Conservation (phyloP, 2,113 vertebrate genomes). For the Trogon surrucura region DNA sequence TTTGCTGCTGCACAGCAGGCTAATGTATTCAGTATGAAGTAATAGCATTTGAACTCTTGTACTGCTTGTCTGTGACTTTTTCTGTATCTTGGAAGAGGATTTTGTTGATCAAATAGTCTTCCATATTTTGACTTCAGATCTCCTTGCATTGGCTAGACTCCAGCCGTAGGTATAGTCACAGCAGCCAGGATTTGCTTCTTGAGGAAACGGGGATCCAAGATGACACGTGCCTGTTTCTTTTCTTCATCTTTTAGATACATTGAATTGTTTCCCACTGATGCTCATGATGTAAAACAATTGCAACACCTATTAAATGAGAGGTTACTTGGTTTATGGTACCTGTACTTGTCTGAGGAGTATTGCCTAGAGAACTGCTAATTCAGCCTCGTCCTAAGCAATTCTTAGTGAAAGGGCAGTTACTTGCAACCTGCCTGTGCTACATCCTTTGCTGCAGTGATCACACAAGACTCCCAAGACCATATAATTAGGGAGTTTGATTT, state of each 20-base stretch:
- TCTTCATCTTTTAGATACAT: neutral
- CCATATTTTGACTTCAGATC: neutral
- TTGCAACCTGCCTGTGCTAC: neutral
- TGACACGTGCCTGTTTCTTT: neutral
- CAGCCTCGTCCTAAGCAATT: neutral
- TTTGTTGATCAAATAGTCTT: neutral
- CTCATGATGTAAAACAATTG: neutral
- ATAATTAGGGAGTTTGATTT: neutral
- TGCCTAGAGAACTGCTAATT: neutral
- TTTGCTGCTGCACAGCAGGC: neutral
- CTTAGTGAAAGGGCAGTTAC: neutral
- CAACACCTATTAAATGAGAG: neutral
- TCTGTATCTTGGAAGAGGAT: neutral
- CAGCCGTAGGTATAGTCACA: neutral
- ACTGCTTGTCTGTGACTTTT: neutral
- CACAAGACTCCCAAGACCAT: neutral
- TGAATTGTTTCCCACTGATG: neutral
- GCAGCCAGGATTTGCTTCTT: neutral
- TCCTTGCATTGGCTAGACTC: neutral
- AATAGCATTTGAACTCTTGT: neutral
- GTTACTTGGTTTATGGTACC: neutral
- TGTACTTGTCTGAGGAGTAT: neutral
- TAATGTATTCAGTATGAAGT: neutral
- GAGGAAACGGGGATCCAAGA: neutral
- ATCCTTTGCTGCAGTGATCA: neutral